Percentiles rank a stretch among this genome's conserved stretches.
Conservation (phyloP, 2,888 invertebrate genomes). For the Isotomurus palustris region DNA sequence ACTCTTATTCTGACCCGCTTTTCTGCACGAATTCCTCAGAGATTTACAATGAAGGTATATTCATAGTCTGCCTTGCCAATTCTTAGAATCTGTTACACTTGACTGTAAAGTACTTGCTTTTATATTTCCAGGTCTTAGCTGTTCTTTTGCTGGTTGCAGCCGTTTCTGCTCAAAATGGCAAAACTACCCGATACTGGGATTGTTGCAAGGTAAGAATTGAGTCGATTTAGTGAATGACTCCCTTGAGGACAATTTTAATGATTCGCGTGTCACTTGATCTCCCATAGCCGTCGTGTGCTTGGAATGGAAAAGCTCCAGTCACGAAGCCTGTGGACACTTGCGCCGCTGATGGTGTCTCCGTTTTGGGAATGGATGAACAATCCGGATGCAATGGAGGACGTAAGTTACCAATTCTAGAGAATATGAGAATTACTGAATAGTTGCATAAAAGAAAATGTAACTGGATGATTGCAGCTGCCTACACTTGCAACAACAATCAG, state of each 20-base stretch:
- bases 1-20: too few species aligned
- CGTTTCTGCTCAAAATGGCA: background rate
- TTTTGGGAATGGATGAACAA: conserved; percentile 17
- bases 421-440: background rate
- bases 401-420: conserved; percentile 9
- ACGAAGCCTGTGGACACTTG: conserved; percentile 19
- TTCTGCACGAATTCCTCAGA: too few species aligned
- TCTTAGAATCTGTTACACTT: too few species aligned
- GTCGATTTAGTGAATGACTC: background rate
- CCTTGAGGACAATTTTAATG: too few species aligned
- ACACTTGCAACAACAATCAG: conserved; percentile 17
- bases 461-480: conserved; percentile 12
- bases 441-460: background rate
- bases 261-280: too few species aligned
- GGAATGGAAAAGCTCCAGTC: conserved; percentile 24
- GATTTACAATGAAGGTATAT: too few species aligned
- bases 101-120: too few species aligned
- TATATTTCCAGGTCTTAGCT: background rate
- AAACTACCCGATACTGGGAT: conserved; percentile 23
- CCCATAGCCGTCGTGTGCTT: conserved; percentile 25
- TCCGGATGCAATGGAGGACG: conserved; percentile 31
- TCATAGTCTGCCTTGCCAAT: too few species aligned
- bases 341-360: conserved; percentile 12
- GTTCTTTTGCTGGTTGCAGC: background rate
- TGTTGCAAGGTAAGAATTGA: conserved; percentile 29